Base-by-base conservation (phyloP, 2,113 vertebrate genomes). In the Platanista minor region DNA sequence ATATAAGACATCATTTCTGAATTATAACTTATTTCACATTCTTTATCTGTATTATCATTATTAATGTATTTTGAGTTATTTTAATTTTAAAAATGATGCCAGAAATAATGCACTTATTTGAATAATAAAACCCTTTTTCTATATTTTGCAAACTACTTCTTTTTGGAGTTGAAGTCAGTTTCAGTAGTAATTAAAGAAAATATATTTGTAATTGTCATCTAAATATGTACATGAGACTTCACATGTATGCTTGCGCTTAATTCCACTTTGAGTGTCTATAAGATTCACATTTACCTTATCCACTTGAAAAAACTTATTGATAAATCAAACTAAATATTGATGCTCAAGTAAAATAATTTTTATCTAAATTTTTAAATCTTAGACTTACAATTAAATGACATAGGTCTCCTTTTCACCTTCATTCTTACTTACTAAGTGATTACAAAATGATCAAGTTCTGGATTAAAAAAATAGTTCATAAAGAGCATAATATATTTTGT, bases 31-130 rank as follows among this genome's bases (percentile, higher is more conserved):
- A 83, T 89, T 94, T 93, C 69, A 36, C 27, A 0, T 89, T n/a
- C 78, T 82, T 97, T 54, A 91, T n/a, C 36, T 94, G 93, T 94
- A 88, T 41, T 66, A 13, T 84, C 23, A 72, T 7, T 91, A 96
- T 7, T 91, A 96, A 96, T 87, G 75, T 46, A 49, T 46, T 15
- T 95, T 82, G 81, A 95, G 94, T 91, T 96, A 97, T 95, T 97
- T 96, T 96, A 71, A 75, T 83, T 88, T 95, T 15, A 88, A 91
- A 97, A 91, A 85, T 84, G 2, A 57, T 97, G 94, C n/a, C 77
- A 96, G 64, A 96, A 96, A 97, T 59, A 5, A 11, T 92, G 11
- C 9, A 95, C 75, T 69, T 78, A 96, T 94, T 97, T 95, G 9
- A 97, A 94, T 93, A 97, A 87, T 57, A 64, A 92, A 27, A 80